Conservation (phyloP, 1,140 invertebrate genomes). For the Rhopalosiphum maidis region DNA sequence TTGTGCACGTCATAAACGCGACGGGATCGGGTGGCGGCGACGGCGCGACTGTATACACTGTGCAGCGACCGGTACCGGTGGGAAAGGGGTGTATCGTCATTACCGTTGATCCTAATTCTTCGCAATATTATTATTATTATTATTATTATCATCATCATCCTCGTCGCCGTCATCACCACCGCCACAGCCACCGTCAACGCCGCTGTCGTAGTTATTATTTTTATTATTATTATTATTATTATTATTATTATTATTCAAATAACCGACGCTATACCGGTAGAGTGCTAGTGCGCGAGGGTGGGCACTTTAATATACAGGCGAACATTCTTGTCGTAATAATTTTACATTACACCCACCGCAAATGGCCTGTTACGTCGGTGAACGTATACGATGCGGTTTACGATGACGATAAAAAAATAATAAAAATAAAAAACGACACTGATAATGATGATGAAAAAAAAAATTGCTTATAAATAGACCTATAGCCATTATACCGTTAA, state of each 20-base stretch:
- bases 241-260: slow-evolving; percentile 51
- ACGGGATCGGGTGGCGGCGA: neutral
- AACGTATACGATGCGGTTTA: slow-evolving; percentile 10
- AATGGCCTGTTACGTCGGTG: slow-evolving; percentile 38
- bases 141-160: neutral
- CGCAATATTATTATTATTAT: slow-evolving; percentile 38
- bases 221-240: slow-evolving; percentile 30
- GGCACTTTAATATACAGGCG: slow-evolving; percentile 24
- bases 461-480: slow-evolving; percentile 46
- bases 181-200: neutral
- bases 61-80: neutral
- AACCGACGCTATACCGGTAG: neutral
- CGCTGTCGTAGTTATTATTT: neutral
- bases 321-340: slow-evolving; percentile 48
- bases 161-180: neutral
- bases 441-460: slow-evolving; percentile 50
- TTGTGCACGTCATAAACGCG: slow-evolving; percentile 34
- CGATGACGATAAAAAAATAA: slow-evolving; percentile 8
- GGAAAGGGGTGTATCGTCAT: slow-evolving; percentile 20
- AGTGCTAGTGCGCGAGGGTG: neutral
- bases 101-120: slow-evolving; percentile 53
- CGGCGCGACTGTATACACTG: neutral
- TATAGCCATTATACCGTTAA: slow-evolving; percentile 14
- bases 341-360: slow-evolving; percentile 42
- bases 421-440: slow-evolving; percentile 15